Conservation (phyloP, 1,140 invertebrate species). For the Heliothis virescens region DNA sequence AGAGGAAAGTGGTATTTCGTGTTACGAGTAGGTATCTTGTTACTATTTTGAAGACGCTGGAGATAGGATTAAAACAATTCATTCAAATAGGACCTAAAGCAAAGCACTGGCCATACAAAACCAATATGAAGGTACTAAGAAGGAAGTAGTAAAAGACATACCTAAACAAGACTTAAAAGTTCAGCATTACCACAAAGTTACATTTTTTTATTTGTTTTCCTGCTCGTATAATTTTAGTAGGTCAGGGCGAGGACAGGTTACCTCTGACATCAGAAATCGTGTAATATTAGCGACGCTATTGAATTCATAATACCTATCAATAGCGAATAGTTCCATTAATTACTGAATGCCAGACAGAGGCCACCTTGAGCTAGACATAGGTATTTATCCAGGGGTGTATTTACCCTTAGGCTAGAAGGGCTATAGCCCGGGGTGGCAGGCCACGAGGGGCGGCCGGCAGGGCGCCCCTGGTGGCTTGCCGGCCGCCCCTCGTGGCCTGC, state of each 20-base stretch:
- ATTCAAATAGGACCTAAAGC: no score
- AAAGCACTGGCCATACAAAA: no score
- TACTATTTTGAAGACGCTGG: not conserved
- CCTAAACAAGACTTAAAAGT: not conserved
- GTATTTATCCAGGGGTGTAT: no score
- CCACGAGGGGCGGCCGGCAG: no score
- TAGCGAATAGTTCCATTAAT: slow-evolving; percentile 20
- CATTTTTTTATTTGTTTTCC: not conserved
- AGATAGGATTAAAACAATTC: not conserved
- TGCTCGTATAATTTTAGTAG: slow-evolving; percentile 31
- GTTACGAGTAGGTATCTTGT: slow-evolving; percentile 4
- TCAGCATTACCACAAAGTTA: not conserved
- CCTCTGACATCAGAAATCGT: slow-evolving; percentile 53
- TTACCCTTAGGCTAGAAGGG: no score
- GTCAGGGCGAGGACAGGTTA: slow-evolving; percentile 47
- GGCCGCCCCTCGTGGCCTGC: no score
- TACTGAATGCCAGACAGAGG: not conserved
- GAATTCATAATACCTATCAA: slow-evolving; percentile 38
- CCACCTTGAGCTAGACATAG: not conserved
- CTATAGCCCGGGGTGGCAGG: no score
- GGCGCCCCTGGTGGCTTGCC: no score
- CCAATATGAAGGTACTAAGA: not conserved
- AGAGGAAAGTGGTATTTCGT: slow-evolving; percentile 22
- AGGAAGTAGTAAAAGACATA: not conserved
- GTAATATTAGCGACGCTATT: slow-evolving; percentile 24